Evolutionary conservation across 2,888 invertebrate genomes (phyloP).

Genomic region (Archips crataeganus): DNA sequence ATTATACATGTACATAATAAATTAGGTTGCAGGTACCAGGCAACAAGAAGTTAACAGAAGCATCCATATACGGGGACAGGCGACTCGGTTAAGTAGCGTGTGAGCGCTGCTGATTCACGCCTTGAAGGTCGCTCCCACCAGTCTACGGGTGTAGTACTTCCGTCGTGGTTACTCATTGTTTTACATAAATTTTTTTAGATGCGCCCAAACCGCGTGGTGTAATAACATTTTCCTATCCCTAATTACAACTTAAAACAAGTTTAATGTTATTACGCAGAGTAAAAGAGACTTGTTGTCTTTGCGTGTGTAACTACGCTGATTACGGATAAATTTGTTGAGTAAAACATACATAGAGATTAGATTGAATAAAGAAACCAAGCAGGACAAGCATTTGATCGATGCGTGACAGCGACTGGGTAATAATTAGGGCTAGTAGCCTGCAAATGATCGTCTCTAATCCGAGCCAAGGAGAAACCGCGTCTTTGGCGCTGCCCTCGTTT

Average conservation of each 20-base stretch:
- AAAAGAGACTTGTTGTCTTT: background rate
- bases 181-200: constrained; percentile 48
- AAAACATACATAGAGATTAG: constrained; percentile 14
- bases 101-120: constrained; percentile 62
- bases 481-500: constrained; percentile 28
- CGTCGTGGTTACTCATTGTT: constrained; percentile 59
- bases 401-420: constrained; percentile 23
- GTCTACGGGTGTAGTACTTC: constrained; percentile 54
- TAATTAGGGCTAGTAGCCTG: constrained; percentile 36
- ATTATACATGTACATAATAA: background rate
- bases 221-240: constrained; percentile 26
- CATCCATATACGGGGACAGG: constrained; percentile 61
- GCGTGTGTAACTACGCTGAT: background rate
- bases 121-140: constrained; percentile 70
- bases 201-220: constrained; percentile 5
- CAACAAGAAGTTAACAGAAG: constrained; percentile 49
- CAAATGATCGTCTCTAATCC: constrained; percentile 22
- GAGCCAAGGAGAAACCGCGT: constrained; percentile 41
- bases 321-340: background rate
- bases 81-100: constrained; percentile 50
- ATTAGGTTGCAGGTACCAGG: constrained; percentile 44
- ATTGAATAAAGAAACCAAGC: constrained; percentile 22
- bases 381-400: constrained; percentile 35
- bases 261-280: background rate
- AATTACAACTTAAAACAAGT: background rate